Evolutionary conservation across 2,888 invertebrate genomes (phyloP).

Genomic region (Xylota sylvarum): DNA sequence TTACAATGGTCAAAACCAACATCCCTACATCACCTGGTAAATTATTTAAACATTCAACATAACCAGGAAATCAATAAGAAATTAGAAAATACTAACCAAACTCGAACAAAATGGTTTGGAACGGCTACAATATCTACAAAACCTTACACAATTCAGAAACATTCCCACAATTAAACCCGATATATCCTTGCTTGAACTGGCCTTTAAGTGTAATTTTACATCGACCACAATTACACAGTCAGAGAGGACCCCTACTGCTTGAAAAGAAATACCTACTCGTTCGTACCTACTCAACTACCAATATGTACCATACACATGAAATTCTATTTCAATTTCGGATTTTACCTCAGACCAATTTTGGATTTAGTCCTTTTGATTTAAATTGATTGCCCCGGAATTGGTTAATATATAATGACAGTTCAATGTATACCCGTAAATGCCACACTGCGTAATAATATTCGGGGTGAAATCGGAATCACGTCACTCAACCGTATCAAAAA

Average conservation of each 20-base stretch:
- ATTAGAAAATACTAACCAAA: constrained; percentile 16
- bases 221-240: constrained; percentile 25
- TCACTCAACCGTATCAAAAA: constrained; percentile 20
- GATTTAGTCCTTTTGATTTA: constrained; percentile 21
- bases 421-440: constrained; percentile 21
- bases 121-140: not conserved
- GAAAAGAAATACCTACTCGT: not conserved
- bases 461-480: constrained; percentile 29
- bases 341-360: constrained; percentile 38
- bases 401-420: constrained; percentile 60
- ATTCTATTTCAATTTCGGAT: constrained; percentile 36
- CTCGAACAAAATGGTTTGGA: not conserved
- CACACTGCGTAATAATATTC: constrained; percentile 9
- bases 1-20: constrained; percentile 6
- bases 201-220: constrained; percentile 32
- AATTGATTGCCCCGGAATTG: constrained; percentile 35
- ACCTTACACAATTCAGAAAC: constrained; percentile 15
- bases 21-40: constrained; percentile 17
- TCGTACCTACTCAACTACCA: not conserved
- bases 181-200: not conserved
- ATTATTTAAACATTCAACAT: constrained; percentile 40
- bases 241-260: not conserved
- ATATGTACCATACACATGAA: constrained; percentile 8
- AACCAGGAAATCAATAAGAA: constrained; percentile 46
- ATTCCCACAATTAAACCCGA: constrained; percentile 25